Percentiles rank a stretch among this genome's conserved stretches.
These are phyloP conservation scores for Isurus oxyrinchus DNA, from an alignment of 2,113 vertebrate genomes.

Conservation along the genomic window DNA sequence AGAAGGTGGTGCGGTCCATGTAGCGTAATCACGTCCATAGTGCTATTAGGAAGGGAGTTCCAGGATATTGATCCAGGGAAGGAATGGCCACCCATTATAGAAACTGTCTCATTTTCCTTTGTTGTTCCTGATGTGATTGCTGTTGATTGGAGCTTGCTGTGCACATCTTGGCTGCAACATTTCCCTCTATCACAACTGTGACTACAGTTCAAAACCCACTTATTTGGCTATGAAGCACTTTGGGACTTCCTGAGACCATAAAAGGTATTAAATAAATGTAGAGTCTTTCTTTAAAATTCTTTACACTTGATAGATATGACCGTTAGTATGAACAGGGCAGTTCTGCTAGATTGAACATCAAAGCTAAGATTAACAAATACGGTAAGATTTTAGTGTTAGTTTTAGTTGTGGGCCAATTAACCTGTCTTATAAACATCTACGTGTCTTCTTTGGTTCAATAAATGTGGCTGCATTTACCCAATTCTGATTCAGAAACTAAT, in stretches of 20 bases:
- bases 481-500: not conserved
- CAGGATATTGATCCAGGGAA: too few relatives aligned
- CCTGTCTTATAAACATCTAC: not conserved
- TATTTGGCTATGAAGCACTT: not conserved
- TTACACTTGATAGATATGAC: not conserved
- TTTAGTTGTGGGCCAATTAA: not conserved
- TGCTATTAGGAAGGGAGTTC: too few relatives aligned
- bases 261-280: not conserved
- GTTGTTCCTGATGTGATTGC: too few relatives aligned
- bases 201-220: not conserved
- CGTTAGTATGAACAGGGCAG: not conserved
- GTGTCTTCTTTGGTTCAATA: not conserved
- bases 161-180: not conserved
- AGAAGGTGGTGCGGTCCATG: too few relatives aligned
- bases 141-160: too few relatives aligned
- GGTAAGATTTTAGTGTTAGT: not conserved
- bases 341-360: too few relatives aligned
- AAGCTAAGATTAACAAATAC: not conserved
- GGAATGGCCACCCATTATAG: too few relatives aligned
- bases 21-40: too few relatives aligned
- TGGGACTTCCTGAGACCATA: not conserved
- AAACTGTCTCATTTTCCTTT: too few relatives aligned
- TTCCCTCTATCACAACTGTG: not conserved
- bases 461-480: not conserved
- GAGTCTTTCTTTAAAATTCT: not conserved